Conservation (phyloP, 2,113 vertebrate species). For the Syngnathus typhle region DNA sequence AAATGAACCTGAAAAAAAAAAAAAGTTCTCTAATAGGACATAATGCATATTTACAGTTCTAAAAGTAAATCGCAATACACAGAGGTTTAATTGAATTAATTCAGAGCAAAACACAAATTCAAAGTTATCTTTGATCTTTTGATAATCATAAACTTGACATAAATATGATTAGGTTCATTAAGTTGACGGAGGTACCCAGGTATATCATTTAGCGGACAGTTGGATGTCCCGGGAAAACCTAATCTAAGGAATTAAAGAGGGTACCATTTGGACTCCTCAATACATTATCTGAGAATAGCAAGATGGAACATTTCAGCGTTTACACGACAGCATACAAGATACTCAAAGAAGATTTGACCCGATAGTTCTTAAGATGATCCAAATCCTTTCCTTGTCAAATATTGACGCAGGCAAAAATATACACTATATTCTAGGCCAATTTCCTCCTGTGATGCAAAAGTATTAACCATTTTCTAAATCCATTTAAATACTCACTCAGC, state of each 20-base stretch:
- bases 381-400: background rate
- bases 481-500: slow-evolving; percentile 34
- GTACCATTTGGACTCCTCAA: too few species aligned
- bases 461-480: slow-evolving; percentile 50
- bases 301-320: too few species aligned
- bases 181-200: too few species aligned
- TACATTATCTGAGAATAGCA: too few species aligned
- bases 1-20: slow-evolving; percentile 37
- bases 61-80: slow-evolving; percentile 22
- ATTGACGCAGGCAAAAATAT: background rate
- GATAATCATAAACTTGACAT: too few species aligned
- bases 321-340: background rate
- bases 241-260: too few species aligned
- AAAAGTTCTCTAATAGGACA: slow-evolving; percentile 39
- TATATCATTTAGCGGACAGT: too few species aligned
- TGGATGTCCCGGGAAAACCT: too few species aligned
- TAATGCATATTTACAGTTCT: slow-evolving; percentile 43
- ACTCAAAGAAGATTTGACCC: too few species aligned
- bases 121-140: background rate
- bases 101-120: too few species aligned
- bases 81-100: too few species aligned
- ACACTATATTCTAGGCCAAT: background rate
- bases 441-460: slow-evolving; percentile 14
- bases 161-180: background rate
- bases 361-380: background rate